These are phyloP conservation scores for Cyphotilapia sp. DNA, from an alignment of 2,113 vertebrate genomes.

Conservation along the genomic window DNA sequence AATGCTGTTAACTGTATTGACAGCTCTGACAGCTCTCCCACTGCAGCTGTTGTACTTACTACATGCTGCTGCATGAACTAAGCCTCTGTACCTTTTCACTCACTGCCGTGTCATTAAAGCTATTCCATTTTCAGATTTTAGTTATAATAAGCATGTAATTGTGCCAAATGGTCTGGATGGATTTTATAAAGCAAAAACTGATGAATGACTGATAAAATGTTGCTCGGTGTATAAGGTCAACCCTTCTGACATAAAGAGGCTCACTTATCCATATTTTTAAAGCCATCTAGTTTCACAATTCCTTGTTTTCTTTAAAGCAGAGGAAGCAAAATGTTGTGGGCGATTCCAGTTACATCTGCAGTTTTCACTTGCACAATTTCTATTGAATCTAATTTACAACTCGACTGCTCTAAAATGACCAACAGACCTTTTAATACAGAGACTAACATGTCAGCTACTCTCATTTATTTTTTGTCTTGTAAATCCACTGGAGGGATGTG, in stretches of 20 bases:
- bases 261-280: not conserved
- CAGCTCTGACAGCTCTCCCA: not conserved
- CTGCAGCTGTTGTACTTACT: not conserved
- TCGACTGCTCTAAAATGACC: not conserved
- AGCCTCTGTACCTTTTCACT: not conserved
- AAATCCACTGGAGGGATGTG: not conserved
- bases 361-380: not conserved
- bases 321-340: not conserved
- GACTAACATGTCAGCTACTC: not conserved
- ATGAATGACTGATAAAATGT: not conserved
- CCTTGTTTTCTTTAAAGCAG: not conserved
- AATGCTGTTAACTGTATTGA: constrained; percentile 2
- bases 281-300: not conserved
- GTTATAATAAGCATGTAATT: not conserved
- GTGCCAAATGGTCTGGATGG: not conserved
- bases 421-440: not conserved
- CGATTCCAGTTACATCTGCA: not conserved
- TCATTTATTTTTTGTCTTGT: not conserved
- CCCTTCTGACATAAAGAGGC: not conserved
- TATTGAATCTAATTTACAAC: not conserved
- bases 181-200: not conserved
- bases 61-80: not conserved
- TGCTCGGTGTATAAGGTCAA: not conserved
- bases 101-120: not conserved
- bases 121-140: not conserved